Evolutionary conservation across 2,888 invertebrate species (phyloP), one percentile per base, ranked within the genome.

Genomic region (Mamestra brassicae): DNA sequence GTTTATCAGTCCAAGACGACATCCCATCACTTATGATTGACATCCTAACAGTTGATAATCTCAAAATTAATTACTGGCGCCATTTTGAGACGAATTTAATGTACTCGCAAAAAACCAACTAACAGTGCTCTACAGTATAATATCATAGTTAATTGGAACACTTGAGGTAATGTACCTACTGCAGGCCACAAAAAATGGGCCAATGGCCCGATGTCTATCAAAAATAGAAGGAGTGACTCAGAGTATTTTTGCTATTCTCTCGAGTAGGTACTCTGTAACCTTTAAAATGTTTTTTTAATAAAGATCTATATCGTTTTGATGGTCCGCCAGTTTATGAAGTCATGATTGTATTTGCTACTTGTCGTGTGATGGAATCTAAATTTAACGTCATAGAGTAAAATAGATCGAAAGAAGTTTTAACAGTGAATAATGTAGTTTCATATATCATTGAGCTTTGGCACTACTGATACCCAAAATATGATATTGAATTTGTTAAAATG

Each of bases 131-230:
- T 62, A 85, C 42, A 76, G 76, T 83, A 62, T 78, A 75, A 74
- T 71, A 81, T 68, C 75, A 74, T 69, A 65, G 62, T 65, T 80
- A 81, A 79, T 69, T 71, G 65, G 55, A 74, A 68, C 76, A 75
- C 76, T 87, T 85, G 85, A 81, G 17, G 76, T 88, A 89, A 89
- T 88, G 84, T n/a, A n/a, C n/a, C n/a, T 82, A 86, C 76, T 83
- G 84, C 83, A 81, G 83, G 71, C 55, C 85, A 83, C 87, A 91
- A 90, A 90, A 93, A 91, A 85, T 89, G 79, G 89, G 91, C 87
- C 91, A 90, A 85, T 87, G 91, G 83, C 89, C 90, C 76, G 82
- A 65, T 67, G 76, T 66, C 13, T 42, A 65, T 73, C 64, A 69
- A 77, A 84, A 78, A 84, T 86, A 87, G 89, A 55, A 47, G 55